Evolutionary conservation across 2,797 vertebrate species (phyloP).

Genomic region (Diceros bicornis): DNA sequence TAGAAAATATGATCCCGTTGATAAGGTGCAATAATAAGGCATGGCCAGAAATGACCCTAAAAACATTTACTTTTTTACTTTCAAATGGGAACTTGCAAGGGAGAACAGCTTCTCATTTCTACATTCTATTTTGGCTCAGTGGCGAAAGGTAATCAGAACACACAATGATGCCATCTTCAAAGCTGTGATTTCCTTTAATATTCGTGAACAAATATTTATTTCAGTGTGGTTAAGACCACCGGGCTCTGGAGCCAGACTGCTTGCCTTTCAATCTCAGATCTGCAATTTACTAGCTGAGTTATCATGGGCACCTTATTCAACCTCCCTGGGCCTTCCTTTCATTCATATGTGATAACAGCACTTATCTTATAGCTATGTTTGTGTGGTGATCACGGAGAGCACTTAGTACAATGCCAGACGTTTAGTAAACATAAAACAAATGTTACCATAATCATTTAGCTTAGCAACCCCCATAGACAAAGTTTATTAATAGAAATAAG

Average conservation of each 20-base stretch:
- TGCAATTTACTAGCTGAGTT: not conserved
- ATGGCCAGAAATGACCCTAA: not conserved
- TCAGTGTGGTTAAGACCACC: not conserved
- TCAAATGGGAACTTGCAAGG: not conserved
- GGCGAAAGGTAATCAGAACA: not conserved
- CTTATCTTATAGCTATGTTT: not conserved
- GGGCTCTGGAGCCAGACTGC: not conserved
- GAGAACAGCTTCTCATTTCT: not conserved
- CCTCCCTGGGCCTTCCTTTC: not conserved
- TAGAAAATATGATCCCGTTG: not conserved
- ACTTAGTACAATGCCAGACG: not conserved
- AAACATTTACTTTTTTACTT: not conserved
- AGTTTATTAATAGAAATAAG: not conserved
- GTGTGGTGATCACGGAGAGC: not conserved
- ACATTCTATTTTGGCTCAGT: not conserved
- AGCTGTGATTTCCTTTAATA: not conserved
- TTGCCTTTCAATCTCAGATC: not conserved
- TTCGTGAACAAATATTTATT: not conserved
- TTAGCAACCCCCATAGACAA: not conserved
- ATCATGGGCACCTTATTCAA: not conserved
- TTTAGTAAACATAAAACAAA: conserved; percentile 38
- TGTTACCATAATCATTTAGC: not conserved
- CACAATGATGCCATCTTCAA: not conserved
- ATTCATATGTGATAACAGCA: not conserved
- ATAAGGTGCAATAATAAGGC: not conserved